phyloP scores from a whole-genome alignment of 2,888 invertebrate genomes.

The Dione juno region DNA sequence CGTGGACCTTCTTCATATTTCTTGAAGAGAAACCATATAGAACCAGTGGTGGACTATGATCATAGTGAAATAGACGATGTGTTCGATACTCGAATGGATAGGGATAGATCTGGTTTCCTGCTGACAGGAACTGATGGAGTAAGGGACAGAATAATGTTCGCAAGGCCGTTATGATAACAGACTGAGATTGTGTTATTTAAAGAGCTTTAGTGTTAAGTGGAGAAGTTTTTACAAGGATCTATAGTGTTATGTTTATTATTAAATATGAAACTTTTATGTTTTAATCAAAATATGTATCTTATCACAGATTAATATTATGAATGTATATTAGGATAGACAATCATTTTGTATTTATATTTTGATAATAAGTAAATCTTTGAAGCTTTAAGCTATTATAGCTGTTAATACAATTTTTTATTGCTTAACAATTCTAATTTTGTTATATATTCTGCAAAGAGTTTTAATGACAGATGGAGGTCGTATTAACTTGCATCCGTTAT shows the following conservation, averaged over 20 bases:
- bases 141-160: slow-evolving; percentile 74
- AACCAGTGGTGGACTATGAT: slow-evolving; percentile 79
- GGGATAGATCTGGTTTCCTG: slow-evolving; percentile 56
- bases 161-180: slow-evolving; percentile 62
- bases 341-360: neutral
- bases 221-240: neutral
- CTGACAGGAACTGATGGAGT: slow-evolving; percentile 70
- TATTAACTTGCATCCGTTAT: neutral
- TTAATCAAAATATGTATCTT: neutral
- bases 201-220: neutral
- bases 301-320: neutral
- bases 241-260: neutral
- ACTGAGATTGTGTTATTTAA: neutral
- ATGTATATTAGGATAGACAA: neutral
- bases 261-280: neutral
- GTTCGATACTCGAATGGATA: slow-evolving; percentile 71
- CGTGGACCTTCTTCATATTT: slow-evolving; percentile 67
- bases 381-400: slow-evolving; percentile 10
- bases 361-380: neutral
- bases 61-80: slow-evolving; percentile 78
- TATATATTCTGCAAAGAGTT: neutral
- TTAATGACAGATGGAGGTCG: neutral
- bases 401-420: neutral
- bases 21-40: slow-evolving; percentile 68
- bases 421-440: neutral